Conservation (phyloP, 2,797 vertebrate species). For the Smutsia temminckii region DNA sequence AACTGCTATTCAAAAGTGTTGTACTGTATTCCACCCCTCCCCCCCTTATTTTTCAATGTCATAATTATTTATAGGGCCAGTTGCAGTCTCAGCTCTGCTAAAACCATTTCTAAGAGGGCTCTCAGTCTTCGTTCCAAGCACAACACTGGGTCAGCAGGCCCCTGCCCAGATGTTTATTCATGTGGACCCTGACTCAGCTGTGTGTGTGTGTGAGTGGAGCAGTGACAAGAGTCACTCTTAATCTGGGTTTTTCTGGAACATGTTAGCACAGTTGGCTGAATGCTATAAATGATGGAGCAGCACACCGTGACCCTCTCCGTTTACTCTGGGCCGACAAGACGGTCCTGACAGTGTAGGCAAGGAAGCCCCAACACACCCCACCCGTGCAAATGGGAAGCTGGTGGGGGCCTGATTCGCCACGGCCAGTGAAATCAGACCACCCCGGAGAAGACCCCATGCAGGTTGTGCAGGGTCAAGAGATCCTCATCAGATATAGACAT, state of each 20-base stretch:
- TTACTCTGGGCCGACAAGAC: not conserved
- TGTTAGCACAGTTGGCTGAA: not conserved
- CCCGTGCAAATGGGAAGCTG: not conserved
- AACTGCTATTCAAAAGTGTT: conserved; percentile 63
- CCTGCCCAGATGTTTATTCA: not conserved
- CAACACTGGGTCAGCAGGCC: not conserved
- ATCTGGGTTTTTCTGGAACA: not conserved
- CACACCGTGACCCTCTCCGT: not conserved
- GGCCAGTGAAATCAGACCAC: conserved; percentile 37
- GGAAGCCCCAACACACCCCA: not conserved
- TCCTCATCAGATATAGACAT: not conserved
- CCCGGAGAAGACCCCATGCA: conserved; percentile 44
- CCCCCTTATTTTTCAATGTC: not conserved
- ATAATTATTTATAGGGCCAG: conserved; percentile 60
- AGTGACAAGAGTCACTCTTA: not conserved
- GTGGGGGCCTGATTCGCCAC: conserved; percentile 12
- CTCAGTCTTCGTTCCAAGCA: not conserved
- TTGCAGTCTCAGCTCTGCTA: not conserved
- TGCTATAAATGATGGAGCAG: not conserved
- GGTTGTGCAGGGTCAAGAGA: conserved; percentile 17
- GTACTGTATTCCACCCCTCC: not conserved
- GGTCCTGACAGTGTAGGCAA: not conserved
- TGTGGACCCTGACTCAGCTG: not conserved
- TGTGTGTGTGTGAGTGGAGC: not conserved
- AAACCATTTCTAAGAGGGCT: not conserved